Conservation (phyloP, 2,113 vertebrate species). For the Nerophis ophidion region DNA sequence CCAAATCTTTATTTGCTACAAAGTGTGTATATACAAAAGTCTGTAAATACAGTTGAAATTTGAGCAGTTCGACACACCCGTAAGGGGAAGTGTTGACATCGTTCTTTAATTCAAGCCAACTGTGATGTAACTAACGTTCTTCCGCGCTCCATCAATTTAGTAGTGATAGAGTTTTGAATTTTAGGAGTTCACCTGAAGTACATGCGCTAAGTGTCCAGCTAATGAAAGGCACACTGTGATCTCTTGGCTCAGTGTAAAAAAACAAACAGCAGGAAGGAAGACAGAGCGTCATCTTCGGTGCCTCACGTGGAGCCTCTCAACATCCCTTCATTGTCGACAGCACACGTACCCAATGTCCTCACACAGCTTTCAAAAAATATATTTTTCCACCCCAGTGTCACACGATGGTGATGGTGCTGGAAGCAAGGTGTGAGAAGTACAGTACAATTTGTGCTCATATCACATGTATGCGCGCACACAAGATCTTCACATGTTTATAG, state of each 20-base stretch:
- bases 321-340: conserved; percentile 60
- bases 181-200: neutral
- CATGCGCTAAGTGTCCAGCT: neutral
- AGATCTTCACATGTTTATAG: conserved; percentile 5
- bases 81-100: conserved; percentile 22
- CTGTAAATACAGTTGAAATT: neutral
- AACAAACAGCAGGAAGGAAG: conserved; percentile 27
- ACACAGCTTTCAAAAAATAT: conserved; percentile 8
- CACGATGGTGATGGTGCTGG: conserved; percentile 1
- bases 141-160: neutral
- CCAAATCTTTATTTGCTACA: too few species aligned
- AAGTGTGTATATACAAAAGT: neutral
- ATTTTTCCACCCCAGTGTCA: conserved; percentile 17
- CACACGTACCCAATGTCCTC: conserved; percentile 21
- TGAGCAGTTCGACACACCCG: neutral
- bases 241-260: conserved; percentile 1
- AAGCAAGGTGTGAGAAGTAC: conserved; percentile 14
- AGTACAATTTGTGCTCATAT: neutral
- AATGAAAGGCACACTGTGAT: neutral
- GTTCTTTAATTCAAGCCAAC: neutral
- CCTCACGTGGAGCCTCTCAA: conserved; percentile 10
- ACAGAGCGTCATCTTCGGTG: conserved; percentile 1
- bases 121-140: conserved; percentile 1
- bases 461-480: neutral
- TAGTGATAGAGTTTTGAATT: neutral